phyloP scores from a whole-genome alignment of 2,113 vertebrate species.

The Prunella himalayana region DNA sequence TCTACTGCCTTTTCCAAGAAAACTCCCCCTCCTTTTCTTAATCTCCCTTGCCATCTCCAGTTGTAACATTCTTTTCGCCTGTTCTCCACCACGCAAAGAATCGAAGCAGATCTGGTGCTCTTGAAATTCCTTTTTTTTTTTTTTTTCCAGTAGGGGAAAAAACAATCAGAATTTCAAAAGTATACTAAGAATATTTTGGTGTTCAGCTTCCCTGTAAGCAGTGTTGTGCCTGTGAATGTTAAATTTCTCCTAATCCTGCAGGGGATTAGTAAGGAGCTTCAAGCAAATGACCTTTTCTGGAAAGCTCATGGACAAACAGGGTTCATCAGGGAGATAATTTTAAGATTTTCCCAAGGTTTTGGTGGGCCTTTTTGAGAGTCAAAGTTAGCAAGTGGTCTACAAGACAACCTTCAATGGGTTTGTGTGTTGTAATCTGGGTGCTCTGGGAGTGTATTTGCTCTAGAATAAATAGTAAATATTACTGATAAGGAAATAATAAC shows the following conservation, averaged over 20 bases:
- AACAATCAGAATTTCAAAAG: background rate
- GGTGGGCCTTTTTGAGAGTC: background rate
- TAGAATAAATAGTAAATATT: conserved; percentile 22
- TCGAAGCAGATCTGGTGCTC: background rate
- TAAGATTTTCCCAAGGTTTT: background rate
- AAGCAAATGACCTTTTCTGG: background rate
- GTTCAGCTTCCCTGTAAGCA: background rate
- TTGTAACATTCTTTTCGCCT: background rate
- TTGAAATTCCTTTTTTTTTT: background rate
- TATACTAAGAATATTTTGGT: background rate
- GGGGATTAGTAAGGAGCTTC: background rate
- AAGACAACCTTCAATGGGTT: background rate
- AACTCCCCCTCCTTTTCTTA: background rate
- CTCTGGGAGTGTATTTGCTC: background rate
- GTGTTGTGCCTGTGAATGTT: background rate
- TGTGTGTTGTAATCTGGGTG: rapidly evolving
- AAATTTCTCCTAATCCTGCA: background rate
- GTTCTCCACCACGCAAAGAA: background rate
- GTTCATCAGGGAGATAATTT: background rate
- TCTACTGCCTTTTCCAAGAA: conserved; percentile 22
- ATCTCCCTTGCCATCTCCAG: background rate
- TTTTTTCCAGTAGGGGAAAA: background rate
- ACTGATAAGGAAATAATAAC: conserved; percentile 21
- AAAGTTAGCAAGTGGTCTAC: background rate
- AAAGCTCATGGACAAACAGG: background rate